phyloP scores from a whole-genome alignment of 1,140 invertebrate species.

The Anagrus nilaparvatae region DNA sequence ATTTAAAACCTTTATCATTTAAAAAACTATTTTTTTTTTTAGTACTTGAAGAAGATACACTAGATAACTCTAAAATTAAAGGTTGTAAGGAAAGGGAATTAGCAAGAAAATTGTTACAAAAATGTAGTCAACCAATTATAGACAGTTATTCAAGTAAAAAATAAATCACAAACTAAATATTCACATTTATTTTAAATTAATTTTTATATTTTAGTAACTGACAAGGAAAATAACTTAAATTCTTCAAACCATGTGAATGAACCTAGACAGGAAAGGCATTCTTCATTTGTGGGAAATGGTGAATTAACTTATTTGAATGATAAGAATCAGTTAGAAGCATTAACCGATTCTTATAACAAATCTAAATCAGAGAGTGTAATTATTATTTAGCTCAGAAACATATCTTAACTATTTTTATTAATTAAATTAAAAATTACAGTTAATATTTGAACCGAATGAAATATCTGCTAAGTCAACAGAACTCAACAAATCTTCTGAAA shows the following conservation, averaged over 20 bases:
- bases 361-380: neutral
- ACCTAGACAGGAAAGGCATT: too few species aligned
- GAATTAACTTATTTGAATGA: slow-evolving; percentile 17
- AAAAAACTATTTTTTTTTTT: slow-evolving; percentile 10
- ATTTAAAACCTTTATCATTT: slow-evolving; percentile 1
- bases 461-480: slow-evolving; percentile 32
- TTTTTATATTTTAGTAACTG: neutral
- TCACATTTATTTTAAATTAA: neutral
- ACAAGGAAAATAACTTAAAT: slow-evolving; percentile 14
- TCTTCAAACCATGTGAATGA: slow-evolving; percentile 10
- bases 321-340: too few species aligned
- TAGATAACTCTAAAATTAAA: slow-evolving; percentile 13
- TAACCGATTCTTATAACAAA: slow-evolving; percentile 4
- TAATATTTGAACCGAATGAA: slow-evolving; percentile 31
- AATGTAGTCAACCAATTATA: slow-evolving; percentile 18
- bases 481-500: slow-evolving; percentile 19
- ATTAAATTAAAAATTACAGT: slow-evolving; percentile 19
- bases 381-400: neutral
- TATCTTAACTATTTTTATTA: slow-evolving; percentile 3
- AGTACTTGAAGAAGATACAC: slow-evolving; percentile 18
- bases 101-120: slow-evolving; percentile 27
- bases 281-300: too few species aligned
- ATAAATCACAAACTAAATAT: neutral
- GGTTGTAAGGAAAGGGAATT: slow-evolving; percentile 21
- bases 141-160: slow-evolving; percentile 9